These are phyloP conservation scores for Myripristis jacobus DNA, from an alignment of 2,797 vertebrate species.

Conservation along the genomic window DNA sequence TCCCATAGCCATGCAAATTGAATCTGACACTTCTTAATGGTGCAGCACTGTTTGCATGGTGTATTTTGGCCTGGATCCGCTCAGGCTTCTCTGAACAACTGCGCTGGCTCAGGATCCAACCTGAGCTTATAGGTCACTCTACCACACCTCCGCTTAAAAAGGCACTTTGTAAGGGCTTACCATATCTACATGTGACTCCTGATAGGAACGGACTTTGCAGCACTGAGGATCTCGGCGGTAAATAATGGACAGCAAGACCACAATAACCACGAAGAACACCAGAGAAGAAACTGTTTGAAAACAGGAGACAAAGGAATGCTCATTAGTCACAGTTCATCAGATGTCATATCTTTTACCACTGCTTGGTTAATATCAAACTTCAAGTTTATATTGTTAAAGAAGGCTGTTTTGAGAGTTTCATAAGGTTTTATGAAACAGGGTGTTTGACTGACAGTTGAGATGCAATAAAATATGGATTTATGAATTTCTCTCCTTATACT, in stretches of 20 bases:
- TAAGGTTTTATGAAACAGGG: no score
- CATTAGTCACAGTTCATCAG: constrained; percentile 22
- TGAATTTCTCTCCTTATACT: not conserved
- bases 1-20: constrained; percentile 63
- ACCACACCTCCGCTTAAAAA: constrained; percentile 33
- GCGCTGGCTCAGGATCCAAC: constrained; percentile 18
- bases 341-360: not conserved
- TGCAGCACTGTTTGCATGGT: constrained; percentile 19
- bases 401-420: not conserved
- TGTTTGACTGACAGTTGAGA: constrained; percentile 20
- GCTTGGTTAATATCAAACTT: not conserved
- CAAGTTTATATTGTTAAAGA: not conserved
- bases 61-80: constrained; percentile 11
- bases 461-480: not conserved
- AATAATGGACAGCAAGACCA: constrained; percentile 85
- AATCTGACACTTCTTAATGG: constrained; percentile 58
- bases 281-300: constrained; percentile 81
- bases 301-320: constrained; percentile 16
- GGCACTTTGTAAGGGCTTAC: constrained; percentile 64
- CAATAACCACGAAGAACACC: constrained; percentile 83
- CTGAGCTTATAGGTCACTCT: constrained; percentile 41
- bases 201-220: constrained; percentile 86
- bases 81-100: constrained; percentile 26
- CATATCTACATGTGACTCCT: constrained; percentile 80
- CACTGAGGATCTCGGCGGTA: constrained; percentile 84